Evolutionary conservation across 1,140 invertebrate species (phyloP), one percentile per base, ranked within the genome.

Genomic region (Drosophila arawakana): DNA sequence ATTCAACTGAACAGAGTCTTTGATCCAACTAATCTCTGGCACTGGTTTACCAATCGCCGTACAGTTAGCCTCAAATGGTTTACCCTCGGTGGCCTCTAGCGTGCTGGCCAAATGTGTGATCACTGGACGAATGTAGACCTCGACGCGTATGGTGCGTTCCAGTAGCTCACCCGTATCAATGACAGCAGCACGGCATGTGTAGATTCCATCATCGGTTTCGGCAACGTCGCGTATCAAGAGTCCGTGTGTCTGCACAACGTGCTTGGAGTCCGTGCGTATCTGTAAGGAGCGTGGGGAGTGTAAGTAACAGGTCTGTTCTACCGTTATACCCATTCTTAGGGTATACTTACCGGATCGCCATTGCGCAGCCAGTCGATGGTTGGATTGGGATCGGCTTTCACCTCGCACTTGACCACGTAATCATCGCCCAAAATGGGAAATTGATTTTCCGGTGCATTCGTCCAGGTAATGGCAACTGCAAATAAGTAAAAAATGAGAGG

Each of bases 361-460:
- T 97, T 96, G 91, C 95, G 95, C 49, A 95, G 94, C 97, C 97
- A 98, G 88, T 97, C 96, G 10, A 98, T 95, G 10, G 94, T 94
- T 0, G 98, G 97, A 30, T 96, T 93, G 11, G 98, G 98, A 91
- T 96, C 96, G 1, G 97, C 97, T 54, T 94, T 95, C 0, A 98
- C 97, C 92, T 96, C 94, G 83, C 98, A 99, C 88, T 95, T 95
- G 7, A 98, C 95, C 92, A 95, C 95, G 82, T 95, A 97, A 72
- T 97, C 95, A 60, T 94, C 93, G 4, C 95, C 95, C 25, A 96
- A 94, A n/a, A 96, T 95, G 0, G 97, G 96, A 90, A 94, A 96
- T 92, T 98, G 97, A 89, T 96, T 95, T 76, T 93, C 93, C n/a
- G 97, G 97, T 0, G 97, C 97, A 91, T 98, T 95, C 18, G 94